phyloP scores from a whole-genome alignment of 35 echinoderm and acorn worm genomes.

The Lytechinus pictus region DNA sequence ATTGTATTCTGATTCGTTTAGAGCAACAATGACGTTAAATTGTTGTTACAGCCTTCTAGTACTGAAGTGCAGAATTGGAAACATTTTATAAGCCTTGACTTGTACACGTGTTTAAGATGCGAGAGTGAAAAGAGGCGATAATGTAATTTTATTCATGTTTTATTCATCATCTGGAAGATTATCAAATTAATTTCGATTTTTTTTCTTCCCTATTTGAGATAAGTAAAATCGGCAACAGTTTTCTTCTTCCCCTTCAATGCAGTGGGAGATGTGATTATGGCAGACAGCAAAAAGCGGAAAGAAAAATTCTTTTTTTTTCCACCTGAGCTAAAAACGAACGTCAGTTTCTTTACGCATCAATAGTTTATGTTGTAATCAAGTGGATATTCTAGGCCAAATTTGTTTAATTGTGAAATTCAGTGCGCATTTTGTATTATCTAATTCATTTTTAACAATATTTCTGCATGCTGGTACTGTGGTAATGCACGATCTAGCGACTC shows the following conservation, averaged over 20 bases:
- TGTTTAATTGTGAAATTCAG: constrained; percentile 6
- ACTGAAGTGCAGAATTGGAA: background rate
- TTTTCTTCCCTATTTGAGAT: background rate
- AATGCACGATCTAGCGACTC: background rate
- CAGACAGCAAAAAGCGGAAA: background rate
- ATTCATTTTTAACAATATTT: background rate
- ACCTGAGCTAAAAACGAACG: background rate
- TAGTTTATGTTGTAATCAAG: constrained; percentile 25
- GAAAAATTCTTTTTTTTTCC: constrained; percentile 23
- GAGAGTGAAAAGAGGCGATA: background rate
- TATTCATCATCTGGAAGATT: constrained; percentile 35
- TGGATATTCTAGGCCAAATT: constrained; percentile 33
- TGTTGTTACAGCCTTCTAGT: too few species aligned
- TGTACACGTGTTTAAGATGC: background rate
- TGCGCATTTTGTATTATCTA: background rate
- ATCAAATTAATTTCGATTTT: constrained; percentile 55
- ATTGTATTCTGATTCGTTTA: too few species aligned
- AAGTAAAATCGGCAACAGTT: constrained; percentile 35
- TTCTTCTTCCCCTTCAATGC: constrained; percentile 26
- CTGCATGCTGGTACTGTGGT: too few species aligned
- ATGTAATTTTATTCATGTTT: constrained; percentile 41
- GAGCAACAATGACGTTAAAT: too few species aligned
- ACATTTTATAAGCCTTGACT: background rate
- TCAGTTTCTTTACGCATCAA: background rate
- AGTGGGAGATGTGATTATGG: constrained; percentile 29